Percentiles rank a stretch among this genome's conserved stretches.
These are phyloP conservation scores for Piezodorus guildinii DNA, from an alignment of 1,140 invertebrate species.

Conservation along the genomic window DNA sequence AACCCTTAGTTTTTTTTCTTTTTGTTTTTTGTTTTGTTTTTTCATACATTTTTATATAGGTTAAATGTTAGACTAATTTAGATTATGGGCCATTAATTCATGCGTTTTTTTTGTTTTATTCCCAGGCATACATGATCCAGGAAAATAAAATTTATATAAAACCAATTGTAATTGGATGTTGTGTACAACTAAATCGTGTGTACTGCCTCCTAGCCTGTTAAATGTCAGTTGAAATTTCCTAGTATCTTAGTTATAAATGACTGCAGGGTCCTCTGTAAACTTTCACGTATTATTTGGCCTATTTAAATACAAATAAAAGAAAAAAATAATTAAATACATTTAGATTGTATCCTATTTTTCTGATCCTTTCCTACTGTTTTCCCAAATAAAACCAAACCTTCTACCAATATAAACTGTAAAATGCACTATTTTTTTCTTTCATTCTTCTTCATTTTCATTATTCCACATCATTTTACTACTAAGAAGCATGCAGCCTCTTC, in stretches of 20 bases:
- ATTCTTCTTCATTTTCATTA: neutral
- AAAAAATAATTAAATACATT: neutral
- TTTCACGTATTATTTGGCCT: neutral
- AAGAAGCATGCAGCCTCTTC: no score
- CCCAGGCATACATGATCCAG: no score
- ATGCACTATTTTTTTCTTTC: neutral
- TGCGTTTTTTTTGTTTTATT: no score
- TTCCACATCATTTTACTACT: no score
- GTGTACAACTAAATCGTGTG: neutral
- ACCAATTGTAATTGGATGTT: neutral
- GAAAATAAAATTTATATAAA: neutral
- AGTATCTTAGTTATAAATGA: slow-evolving; percentile 9
- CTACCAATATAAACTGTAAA: neutral
- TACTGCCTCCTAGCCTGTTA: slow-evolving; percentile 2
- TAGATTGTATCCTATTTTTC: neutral
- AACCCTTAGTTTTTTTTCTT: no score
- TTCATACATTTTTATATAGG: no score
- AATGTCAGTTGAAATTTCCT: neutral
- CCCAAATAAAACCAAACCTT: neutral
- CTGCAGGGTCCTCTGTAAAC: slow-evolving; percentile 8
- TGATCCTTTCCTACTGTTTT: neutral
- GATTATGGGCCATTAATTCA: no score
- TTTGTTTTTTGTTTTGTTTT: no score
- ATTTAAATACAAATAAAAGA: no score
- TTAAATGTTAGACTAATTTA: no score